Conservation (phyloP, 2,113 vertebrate species). For the Cephalopholis sonnerati region DNA sequence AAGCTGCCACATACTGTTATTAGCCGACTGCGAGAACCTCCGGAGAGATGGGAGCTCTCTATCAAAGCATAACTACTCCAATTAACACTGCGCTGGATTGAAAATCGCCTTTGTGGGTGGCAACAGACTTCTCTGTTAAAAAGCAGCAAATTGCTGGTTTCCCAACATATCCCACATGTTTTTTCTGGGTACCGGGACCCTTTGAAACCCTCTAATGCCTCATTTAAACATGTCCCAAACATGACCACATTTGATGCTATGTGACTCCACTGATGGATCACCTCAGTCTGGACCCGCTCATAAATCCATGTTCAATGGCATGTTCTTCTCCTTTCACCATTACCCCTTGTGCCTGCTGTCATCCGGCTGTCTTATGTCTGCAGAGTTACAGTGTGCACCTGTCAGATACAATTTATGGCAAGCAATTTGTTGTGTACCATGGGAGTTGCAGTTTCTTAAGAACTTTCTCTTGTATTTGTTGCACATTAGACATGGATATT, state of each 20-base stretch:
- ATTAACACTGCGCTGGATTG: constrained; percentile 60
- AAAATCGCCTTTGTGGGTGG: constrained; percentile 48
- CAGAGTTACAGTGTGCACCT: constrained; percentile 79
- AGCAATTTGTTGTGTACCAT: constrained; percentile 74
- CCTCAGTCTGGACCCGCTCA: constrained; percentile 60
- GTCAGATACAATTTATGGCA: constrained; percentile 78
- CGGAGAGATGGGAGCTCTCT: constrained; percentile 61
- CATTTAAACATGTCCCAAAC: constrained; percentile 52
- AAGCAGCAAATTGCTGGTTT: constrained; percentile 62
- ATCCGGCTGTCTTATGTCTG: constrained; percentile 75
- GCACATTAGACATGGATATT: constrained; percentile 31
- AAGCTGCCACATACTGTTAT: constrained; percentile 72
- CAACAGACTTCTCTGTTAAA: constrained; percentile 47
- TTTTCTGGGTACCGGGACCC: constrained; percentile 40
- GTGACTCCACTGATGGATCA: constrained; percentile 72
- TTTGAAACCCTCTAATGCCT: constrained; percentile 34
- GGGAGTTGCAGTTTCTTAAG: constrained; percentile 65
- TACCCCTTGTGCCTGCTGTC: constrained; percentile 77
- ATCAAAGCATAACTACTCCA: constrained; percentile 72
- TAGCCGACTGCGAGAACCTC: constrained; percentile 67
- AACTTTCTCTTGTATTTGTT: constrained; percentile 56
- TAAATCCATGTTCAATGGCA: constrained; percentile 77
- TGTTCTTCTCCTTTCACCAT: constrained; percentile 77
- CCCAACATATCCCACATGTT: constrained; percentile 21
- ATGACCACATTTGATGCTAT: constrained; percentile 51